Percentiles rank a stretch among this genome's conserved stretches.
phyloP scores from a whole-genome alignment of 1,140 invertebrate genomes.

The Centruroides vittatus region DNA sequence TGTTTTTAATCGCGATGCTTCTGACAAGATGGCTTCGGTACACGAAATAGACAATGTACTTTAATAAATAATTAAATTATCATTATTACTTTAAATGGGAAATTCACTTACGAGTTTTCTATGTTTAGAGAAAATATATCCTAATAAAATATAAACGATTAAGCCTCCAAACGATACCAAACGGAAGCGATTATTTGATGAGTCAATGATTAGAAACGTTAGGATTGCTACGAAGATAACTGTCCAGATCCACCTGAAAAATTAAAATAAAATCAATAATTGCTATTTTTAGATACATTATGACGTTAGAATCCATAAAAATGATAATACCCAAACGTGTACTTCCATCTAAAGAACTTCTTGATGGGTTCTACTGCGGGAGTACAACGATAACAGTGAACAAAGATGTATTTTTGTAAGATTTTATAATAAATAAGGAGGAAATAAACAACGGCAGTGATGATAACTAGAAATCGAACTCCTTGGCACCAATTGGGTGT shows the following conservation, averaged over 20 bases:
- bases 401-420: no score
- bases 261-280: constrained; percentile 21
- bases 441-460: constrained; percentile 45
- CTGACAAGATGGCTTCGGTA: no score
- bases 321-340: no score
- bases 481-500: constrained; percentile 44
- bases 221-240: constrained; percentile 41
- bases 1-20: no score
- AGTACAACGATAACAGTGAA: no score
- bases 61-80: no score
- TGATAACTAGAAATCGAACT: constrained; percentile 53
- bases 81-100: no score
- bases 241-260: constrained; percentile 26
- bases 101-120: constrained; percentile 12
- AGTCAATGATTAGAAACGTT: constrained; percentile 38
- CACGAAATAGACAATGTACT: no score
- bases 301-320: no score
- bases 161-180: constrained; percentile 27
- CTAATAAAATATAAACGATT: constrained; percentile 23
- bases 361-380: no score
- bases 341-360: no score
- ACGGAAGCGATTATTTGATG: constrained; percentile 40
- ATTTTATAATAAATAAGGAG: constrained; percentile 44
- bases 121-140: constrained; percentile 25
- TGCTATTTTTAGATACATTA: no score